Evolutionary conservation across 2,888 invertebrate genomes (phyloP), one percentile per base, ranked within the genome.

Genomic region (Harpalus rufipes): DNA sequence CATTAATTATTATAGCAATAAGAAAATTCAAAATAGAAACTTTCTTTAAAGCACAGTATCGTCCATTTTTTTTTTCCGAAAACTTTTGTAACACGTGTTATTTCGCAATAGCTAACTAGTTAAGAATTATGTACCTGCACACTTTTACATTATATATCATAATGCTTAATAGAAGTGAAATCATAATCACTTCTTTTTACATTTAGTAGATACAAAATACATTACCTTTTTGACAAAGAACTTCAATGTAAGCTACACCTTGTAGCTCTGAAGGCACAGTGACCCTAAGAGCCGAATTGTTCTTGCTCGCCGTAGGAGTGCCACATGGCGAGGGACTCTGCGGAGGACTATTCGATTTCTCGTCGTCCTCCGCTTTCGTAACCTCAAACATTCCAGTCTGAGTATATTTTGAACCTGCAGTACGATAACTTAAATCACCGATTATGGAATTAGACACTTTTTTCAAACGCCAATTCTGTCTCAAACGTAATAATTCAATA

Each of bases 301-400:
- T 92, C 1, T 92, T 92, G 89, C 94, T 94, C 0, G n/a, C n/a
- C n/a, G 93, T 92, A 0, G 94, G 92, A 80, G 90, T 89, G 41
- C 90, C 86, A 25, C 88, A 86, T 6, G 89, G 89, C 8, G 90
- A 89, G 68, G 90, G 90, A 85, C 91, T 91, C 18, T 92, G 91
- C 39, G 93, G 93, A 0, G 94, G 93, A 85, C 89, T 91, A 85
- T 87, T 91, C 44, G 89, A 88, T 85, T 92, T 91, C 74, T 93
- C 92, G 74, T 96, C 95, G 85, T 96, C 96, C 85, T 98, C 97
- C 0, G 97, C 97, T 92, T 99, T 99, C 0, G 96, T 96, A 0
- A 98, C 98, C 93, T 98, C 98, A 92, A 98, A 98, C 88, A 97
- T 96, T 2, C 98, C 98, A 85, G 96, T 96, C 92, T 98, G 98